These are phyloP conservation scores for Drosophila ercepeae DNA, from an alignment of 1,140 invertebrate genomes.

Conservation along the genomic window DNA sequence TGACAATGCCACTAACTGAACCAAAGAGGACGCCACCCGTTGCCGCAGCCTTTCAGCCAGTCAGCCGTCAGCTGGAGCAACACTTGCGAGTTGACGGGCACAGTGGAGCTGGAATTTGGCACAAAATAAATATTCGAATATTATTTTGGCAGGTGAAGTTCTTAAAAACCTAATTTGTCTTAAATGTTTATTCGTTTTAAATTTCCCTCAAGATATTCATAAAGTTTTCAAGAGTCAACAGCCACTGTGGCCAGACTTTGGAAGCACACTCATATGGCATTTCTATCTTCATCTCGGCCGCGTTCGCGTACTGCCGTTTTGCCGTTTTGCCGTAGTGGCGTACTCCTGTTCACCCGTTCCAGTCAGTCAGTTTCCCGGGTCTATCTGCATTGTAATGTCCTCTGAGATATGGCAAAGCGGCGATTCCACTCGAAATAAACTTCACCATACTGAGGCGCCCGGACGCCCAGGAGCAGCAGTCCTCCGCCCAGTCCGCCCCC, in stretches of 20 bases:
- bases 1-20: conserved; percentile 82
- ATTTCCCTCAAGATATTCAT: no score
- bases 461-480: background rate
- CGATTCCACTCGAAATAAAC: conserved; percentile 79
- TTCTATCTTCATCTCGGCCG: conserved; percentile 28
- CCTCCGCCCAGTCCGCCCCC: background rate
- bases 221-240: background rate
- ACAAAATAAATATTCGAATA: background rate
- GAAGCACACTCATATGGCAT: conserved; percentile 11
- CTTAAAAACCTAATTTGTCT: no score
- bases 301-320: background rate
- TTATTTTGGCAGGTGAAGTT: no score
- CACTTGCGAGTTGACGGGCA: conserved; percentile 47
- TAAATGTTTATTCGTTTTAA: no score
- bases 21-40: conserved; percentile 63
- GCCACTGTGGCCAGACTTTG: conserved; percentile 5
- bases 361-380: conserved; percentile 58
- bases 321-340: conserved; percentile 6
- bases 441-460: conserved; percentile 41
- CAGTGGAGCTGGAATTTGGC: conserved; percentile 26
- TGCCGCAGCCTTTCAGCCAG: conserved; percentile 33
- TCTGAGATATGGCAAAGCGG: conserved; percentile 76
- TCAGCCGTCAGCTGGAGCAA: conserved; percentile 72
- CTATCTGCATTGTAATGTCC: conserved; percentile 81
- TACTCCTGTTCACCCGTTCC: conserved; percentile 28